A percentile compares a stretch with the other conserved stretches of the same genome.
phyloP scores from a whole-genome alignment of 2,113 vertebrate genomes.

The Salminus brasiliensis region DNA sequence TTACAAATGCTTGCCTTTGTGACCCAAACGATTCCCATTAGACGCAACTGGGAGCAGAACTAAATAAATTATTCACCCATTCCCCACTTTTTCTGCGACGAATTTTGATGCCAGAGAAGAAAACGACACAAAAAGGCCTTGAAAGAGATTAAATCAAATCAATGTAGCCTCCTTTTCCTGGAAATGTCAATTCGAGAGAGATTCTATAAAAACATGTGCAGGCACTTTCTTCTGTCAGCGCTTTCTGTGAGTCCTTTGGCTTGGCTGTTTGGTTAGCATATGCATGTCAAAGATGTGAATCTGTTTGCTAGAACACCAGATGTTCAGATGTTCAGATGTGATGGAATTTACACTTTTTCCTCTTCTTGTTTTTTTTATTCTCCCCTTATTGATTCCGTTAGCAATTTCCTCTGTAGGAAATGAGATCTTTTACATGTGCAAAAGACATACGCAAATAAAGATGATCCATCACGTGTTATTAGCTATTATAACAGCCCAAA shows the following conservation, averaged over 20 bases:
- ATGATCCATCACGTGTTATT: conserved; percentile 36
- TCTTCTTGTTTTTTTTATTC: not conserved
- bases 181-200: conserved; percentile 61
- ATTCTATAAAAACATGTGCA: conserved; percentile 52
- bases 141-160: conserved; percentile 49
- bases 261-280: conserved; percentile 39
- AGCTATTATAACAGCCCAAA: conserved; percentile 33
- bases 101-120: conserved; percentile 48
- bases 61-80: conserved; percentile 87
- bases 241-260: conserved; percentile 65
- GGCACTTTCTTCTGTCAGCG: conserved; percentile 43
- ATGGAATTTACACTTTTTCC: conserved; percentile 34
- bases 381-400: conserved; percentile 28
- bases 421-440: conserved; percentile 16
- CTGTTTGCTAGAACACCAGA: conserved; percentile 69
- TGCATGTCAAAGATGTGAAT: conserved; percentile 55
- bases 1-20: conserved; percentile 97
- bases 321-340: conserved; percentile 67
- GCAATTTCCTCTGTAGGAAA: conserved; percentile 40
- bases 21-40: conserved; percentile 82
- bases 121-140: conserved; percentile 44
- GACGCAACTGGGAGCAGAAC: conserved; percentile 79
- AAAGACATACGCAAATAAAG: conserved; percentile 21
- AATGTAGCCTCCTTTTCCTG: conserved; percentile 48
- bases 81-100: conserved; percentile 67